Base-by-base conservation (phyloP, 2,797 vertebrate species). In the Spondyliosoma cantharus region DNA sequence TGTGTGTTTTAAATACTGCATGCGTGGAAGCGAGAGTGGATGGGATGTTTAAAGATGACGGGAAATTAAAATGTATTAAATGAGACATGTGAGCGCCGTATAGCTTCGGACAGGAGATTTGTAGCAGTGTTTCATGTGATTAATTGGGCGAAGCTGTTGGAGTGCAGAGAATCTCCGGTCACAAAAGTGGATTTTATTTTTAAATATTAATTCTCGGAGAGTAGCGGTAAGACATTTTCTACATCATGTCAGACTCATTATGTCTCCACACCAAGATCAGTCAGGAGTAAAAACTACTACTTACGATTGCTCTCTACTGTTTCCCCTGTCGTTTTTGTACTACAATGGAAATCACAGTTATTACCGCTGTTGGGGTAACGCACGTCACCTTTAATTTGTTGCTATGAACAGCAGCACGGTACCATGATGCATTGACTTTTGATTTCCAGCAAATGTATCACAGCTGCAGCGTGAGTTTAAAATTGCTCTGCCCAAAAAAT, bases 21-120 rank as follows among this genome's bases (percentile, higher is more conserved):
- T 86, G 70, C 58, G 65, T 75, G 25, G 60, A 49, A 46, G 68
- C 12, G 29, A 29, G 75, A 59, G 53, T 24, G 52, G 69, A 81
- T 20, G 70, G 63, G 53, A 57, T 70, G 77, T 73, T 85, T 78
- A 65, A 85, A 78, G 59, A 84, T 80, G 80, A 80, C 59, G 54
- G 81, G 56, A 71, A 86, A 86, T 76, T 53, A 75, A 82, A 87
- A 81, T 65, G 68, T 49, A 77, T 80, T 80, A 66, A 73, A 81
- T 49, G 66, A 78, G 82, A 88, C 67, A 66, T 65, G 49, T 19
- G 58, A 83, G 82, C 14, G 3, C 32, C 20, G 42, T 65, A 53
- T 16, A 27, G 82, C 64, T 57, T 53, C 53, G 64, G 79, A 77
- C 59, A 19, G 73, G 68, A 80, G 73, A 77, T 80, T 76, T 80